phyloP scores from a whole-genome alignment of 2,888 invertebrate species.

The Scrobipalpa atriplicella region DNA sequence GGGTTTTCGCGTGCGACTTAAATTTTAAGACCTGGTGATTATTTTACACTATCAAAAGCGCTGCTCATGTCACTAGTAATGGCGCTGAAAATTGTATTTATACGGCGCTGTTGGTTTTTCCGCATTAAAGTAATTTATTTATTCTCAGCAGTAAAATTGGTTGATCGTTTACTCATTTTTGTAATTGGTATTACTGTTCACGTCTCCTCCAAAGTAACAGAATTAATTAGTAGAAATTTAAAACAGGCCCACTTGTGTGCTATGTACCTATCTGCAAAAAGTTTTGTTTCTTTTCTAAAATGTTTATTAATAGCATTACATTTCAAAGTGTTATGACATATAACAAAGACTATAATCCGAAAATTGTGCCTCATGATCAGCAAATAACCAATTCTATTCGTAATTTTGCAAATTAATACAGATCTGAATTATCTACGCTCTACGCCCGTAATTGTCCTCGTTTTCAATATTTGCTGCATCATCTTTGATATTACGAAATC shows the following conservation, averaged over 20 bases:
- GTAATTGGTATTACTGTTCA: neutral
- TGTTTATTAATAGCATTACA: too few species aligned
- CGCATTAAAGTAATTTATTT: neutral
- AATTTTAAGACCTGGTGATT: slow-evolving; percentile 14
- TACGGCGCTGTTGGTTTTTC: neutral
- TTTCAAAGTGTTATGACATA: too few species aligned
- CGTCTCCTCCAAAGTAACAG: too few species aligned
- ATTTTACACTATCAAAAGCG: slow-evolving; percentile 33
- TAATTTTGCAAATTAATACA: slow-evolving; percentile 1
- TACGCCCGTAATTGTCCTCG: neutral
- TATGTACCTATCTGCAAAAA: too few species aligned
- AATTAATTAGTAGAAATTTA: too few species aligned
- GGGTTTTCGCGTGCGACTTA: neutral
- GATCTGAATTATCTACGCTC: neutral
- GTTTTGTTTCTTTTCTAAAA: too few species aligned
- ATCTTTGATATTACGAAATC: slow-evolving; percentile 22
- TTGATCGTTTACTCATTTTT: neutral
- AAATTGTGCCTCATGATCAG: neutral
- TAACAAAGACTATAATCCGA: neutral
- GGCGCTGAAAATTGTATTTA: slow-evolving; percentile 1
- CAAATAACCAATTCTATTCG: too few species aligned
- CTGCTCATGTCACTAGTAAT: neutral
- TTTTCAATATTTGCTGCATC: slow-evolving; percentile 13
- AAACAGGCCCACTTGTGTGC: too few species aligned
- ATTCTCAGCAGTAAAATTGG: neutral